A percentile compares a stretch with the other conserved stretches of the same genome.
phyloP scores from a whole-genome alignment of 2,888 invertebrate genomes.

The Chymomyza caudatula region DNA sequence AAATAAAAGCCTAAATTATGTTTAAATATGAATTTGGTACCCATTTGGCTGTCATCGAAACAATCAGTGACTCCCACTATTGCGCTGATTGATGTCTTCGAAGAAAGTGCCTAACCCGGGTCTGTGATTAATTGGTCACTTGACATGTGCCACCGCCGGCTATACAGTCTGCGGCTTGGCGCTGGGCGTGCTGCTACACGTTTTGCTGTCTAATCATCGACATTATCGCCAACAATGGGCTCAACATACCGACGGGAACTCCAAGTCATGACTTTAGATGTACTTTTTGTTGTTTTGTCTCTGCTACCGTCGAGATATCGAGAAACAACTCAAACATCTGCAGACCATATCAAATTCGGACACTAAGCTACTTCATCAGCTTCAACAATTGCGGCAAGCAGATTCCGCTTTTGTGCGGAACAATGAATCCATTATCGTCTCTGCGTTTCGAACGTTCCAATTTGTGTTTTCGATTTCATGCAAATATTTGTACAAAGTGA shows the following conservation, averaged over 20 bases:
- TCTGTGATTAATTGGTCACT: slow-evolving; percentile 59
- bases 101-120: slow-evolving; percentile 45
- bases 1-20: not conserved
- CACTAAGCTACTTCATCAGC: not conserved
- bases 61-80: slow-evolving; percentile 33
- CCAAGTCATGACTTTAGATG: slow-evolving; percentile 53
- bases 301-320: slow-evolving; percentile 51
- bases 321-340: not conserved
- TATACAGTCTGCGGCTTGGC: slow-evolving; percentile 28
- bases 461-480: slow-evolving; percentile 18
- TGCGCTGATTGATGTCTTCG: slow-evolving; percentile 47
- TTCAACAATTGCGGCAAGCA: not conserved
- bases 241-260: slow-evolving; percentile 29
- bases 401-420: slow-evolving; percentile 21
- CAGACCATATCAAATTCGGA: slow-evolving; percentile 32
- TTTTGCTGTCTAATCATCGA: slow-evolving; percentile 62
- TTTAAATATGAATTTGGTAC: not conserved
- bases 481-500: slow-evolving; percentile 44
- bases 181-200: slow-evolving; percentile 53
- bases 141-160: slow-evolving; percentile 56
- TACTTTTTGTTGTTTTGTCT: slow-evolving; percentile 15
- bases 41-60: slow-evolving; percentile 18
- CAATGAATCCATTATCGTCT: slow-evolving; percentile 20
- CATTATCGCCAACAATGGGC: slow-evolving; percentile 55
- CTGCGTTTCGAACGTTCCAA: slow-evolving; percentile 21